Evolutionary conservation across 2,113 vertebrate genomes (phyloP).

Genomic region (Trachemys scripta): DNA sequence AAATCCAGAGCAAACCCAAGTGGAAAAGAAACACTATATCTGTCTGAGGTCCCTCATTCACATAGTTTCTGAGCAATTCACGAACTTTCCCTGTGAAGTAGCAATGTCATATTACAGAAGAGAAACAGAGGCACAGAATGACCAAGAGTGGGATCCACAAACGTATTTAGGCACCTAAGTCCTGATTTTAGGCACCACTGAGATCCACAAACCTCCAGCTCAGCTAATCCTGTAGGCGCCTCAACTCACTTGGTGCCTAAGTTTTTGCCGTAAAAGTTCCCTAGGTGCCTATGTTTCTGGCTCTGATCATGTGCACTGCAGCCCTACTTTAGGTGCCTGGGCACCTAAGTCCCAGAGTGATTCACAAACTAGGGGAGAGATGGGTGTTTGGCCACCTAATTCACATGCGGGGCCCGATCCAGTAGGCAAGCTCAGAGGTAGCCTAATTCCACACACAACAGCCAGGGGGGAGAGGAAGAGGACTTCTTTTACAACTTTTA

Average conservation of each 20-base stretch:
- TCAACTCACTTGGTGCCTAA: neutral
- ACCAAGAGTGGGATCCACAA: neutral
- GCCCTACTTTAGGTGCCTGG: neutral
- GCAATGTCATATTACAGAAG: neutral
- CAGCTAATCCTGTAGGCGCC: neutral
- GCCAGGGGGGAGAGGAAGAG: neutral
- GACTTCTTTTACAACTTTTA: neutral
- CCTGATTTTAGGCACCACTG: neutral
- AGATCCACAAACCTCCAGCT: neutral
- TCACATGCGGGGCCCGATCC: neutral
- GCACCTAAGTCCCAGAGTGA: neutral
- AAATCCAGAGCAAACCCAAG: neutral
- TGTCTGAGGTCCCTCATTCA: neutral
- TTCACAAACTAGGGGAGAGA: neutral
- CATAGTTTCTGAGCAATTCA: neutral
- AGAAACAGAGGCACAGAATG: neutral
- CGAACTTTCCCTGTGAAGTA: neutral
- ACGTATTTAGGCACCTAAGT: neutral
- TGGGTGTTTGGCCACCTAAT: neutral
- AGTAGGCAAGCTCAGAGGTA: neutral
- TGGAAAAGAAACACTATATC: rapidly evolving
- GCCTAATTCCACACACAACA: neutral
- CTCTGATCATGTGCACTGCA: too few relatives aligned
- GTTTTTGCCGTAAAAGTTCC: neutral
- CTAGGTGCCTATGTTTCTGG: neutral